These are phyloP conservation scores for Tetramorium parvispinum DNA, from an alignment of 1,140 invertebrate genomes.

Conservation along the genomic window DNA sequence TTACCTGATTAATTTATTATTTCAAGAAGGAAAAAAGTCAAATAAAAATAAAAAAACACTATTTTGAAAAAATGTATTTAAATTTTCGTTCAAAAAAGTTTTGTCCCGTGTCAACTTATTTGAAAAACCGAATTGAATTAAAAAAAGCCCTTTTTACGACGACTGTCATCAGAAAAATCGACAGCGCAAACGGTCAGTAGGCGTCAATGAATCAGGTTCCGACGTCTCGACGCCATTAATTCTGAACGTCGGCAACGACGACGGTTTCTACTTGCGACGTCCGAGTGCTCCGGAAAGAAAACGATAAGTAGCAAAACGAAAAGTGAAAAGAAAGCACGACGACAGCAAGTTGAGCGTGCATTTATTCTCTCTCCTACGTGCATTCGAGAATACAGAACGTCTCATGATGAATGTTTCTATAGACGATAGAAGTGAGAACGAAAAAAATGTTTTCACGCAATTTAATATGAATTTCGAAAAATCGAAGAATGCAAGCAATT, in stretches of 20 bases:
- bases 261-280: conserved; percentile 63
- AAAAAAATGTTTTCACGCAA: not conserved
- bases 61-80: not conserved
- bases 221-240: conserved; percentile 74
- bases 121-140: not conserved
- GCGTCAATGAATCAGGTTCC: conserved; percentile 65
- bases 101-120: not conserved
- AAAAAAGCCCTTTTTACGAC: not conserved
- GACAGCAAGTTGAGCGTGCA: conserved; percentile 63
- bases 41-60: too few relatives aligned
- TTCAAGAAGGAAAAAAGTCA: not conserved
- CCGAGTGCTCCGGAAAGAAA: conserved; percentile 62
- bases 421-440: not conserved
- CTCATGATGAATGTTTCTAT: not conserved
- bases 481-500: not conserved
- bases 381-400: not conserved
- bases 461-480: not conserved
- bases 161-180: conserved; percentile 45
- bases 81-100: not conserved
- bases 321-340: conserved; percentile 54
- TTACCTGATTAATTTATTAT: not conserved
- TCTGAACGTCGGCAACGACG: conserved; percentile 51
- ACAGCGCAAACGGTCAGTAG: conserved; percentile 56
- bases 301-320: conserved; percentile 65
- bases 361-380: conserved; percentile 60